Evolutionary conservation across 2,888 invertebrate species (phyloP).

Genomic region (Kryphioiulus occultus): DNA sequence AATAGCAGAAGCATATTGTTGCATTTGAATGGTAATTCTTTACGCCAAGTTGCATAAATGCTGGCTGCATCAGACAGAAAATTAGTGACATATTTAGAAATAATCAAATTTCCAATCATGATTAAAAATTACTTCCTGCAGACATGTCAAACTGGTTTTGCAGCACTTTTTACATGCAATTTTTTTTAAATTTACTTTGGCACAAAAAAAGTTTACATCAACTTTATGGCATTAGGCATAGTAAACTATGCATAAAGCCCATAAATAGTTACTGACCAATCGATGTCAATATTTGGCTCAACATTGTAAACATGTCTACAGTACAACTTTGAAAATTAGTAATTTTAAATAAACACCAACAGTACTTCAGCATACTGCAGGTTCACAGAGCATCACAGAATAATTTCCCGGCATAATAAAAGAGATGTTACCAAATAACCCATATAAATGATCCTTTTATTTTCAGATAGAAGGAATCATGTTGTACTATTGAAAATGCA

Average conservation of each 20-base stretch:
- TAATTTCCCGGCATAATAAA: neutral
- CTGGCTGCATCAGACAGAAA: neutral
- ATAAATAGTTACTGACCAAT: too few relatives aligned
- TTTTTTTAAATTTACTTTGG: too few relatives aligned
- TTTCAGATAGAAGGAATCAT: conserved; percentile 2
- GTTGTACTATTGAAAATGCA: conserved; percentile 5
- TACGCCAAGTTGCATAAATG: neutral
- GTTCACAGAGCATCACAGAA: neutral
- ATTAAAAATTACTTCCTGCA: too few relatives aligned
- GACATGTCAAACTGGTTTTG: too few relatives aligned
- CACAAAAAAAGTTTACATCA: too few relatives aligned
- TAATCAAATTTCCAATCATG: neutral
- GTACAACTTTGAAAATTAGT: too few relatives aligned
- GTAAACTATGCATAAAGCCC: neutral
- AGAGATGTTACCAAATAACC: neutral
- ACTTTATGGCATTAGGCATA: neutral
- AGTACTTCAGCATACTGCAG: too few relatives aligned
- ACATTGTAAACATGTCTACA: neutral
- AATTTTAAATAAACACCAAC: too few relatives aligned
- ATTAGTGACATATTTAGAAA: neutral
- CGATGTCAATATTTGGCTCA: neutral
- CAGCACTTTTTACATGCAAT: too few relatives aligned
- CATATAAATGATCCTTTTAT: conserved; percentile 5
- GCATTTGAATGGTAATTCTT: too few relatives aligned
- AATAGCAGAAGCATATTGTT: too few relatives aligned